Percentiles rank a stretch among this genome's conserved stretches.
phyloP scores from a whole-genome alignment of 2,888 invertebrate genomes.

The Philopedon plagiatum region DNA sequence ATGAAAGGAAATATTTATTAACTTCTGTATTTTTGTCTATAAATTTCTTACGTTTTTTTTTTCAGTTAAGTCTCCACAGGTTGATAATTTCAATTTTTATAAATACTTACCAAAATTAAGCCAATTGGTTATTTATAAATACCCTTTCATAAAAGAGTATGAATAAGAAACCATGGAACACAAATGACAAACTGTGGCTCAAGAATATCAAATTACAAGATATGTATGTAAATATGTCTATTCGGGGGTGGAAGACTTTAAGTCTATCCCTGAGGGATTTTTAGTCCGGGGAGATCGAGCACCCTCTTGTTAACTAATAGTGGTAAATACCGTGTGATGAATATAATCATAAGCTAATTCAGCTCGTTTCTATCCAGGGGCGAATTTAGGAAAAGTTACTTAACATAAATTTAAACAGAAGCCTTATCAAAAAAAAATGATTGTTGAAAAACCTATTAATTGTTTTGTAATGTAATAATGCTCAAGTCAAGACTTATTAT shows the following conservation, averaged over 20 bases:
- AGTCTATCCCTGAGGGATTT: constrained; percentile 56
- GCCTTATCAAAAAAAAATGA: no score
- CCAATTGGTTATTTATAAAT: constrained; percentile 1
- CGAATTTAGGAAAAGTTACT: no score
- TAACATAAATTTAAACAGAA: no score
- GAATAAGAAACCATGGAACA: constrained; percentile 36
- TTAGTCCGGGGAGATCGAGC: constrained; percentile 59
- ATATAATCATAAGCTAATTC: constrained; percentile 69
- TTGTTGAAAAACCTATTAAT: no score
- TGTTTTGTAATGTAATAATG: no score
- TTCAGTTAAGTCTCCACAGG: no score
- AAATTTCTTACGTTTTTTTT: neutral
- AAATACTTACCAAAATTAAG: neutral
- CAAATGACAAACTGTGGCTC: constrained; percentile 46
- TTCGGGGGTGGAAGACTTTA: constrained; percentile 52
- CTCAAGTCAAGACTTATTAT: no score
- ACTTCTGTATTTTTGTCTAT: neutral
- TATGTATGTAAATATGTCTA: constrained; percentile 64
- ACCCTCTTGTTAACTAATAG: constrained; percentile 69
- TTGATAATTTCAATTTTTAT: no score
- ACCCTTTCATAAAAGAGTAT: constrained; percentile 20
- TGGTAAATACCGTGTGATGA: constrained; percentile 70
- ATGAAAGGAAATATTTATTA: neutral
- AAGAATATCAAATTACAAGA: constrained; percentile 63
- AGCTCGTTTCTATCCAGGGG: constrained; percentile 31